These are phyloP conservation scores for Halocaridina rubra DNA, from an alignment of 2,888 invertebrate species.

Conservation along the genomic window DNA sequence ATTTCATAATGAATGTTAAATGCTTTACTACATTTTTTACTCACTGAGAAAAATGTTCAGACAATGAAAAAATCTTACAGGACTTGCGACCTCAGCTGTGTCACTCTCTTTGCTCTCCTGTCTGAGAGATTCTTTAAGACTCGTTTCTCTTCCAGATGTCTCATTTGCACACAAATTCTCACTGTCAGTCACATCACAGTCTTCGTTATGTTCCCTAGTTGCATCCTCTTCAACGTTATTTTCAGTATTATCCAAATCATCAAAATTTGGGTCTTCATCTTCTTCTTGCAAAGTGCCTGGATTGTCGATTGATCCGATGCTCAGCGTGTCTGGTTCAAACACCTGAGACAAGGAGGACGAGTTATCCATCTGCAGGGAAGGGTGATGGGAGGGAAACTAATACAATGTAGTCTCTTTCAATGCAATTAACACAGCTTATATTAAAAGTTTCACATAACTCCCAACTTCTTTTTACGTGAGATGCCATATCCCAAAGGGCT, in stretches of 20 bases:
- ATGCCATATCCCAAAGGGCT: too few species aligned
- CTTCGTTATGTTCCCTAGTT: background rate
- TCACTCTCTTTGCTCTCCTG: constrained; percentile 58
- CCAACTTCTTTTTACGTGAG: background rate
- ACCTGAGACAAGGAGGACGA: constrained; percentile 40
- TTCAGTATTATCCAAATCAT: constrained; percentile 65
- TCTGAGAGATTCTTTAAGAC: constrained; percentile 18
- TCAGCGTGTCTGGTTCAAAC: constrained; percentile 59
- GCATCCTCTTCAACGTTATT: constrained; percentile 55
- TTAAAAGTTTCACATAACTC: too few species aligned
- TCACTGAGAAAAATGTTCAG: too few species aligned
- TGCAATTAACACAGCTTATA: too few species aligned
- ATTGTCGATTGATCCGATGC: constrained; percentile 57
- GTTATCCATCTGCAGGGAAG: background rate
- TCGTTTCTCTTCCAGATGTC: background rate
- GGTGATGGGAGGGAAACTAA: background rate
- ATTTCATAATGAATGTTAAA: too few species aligned
- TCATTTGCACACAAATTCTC: background rate
- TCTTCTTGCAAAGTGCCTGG: constrained; percentile 67
- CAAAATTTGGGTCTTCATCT: constrained; percentile 68
- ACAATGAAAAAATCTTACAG: too few species aligned
- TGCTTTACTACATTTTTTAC: too few species aligned
- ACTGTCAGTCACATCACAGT: too few species aligned
- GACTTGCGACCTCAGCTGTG: constrained; percentile 55
- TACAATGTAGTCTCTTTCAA: background rate